phyloP scores from a whole-genome alignment of 2,888 invertebrate species.

The Lithodes maja region DNA sequence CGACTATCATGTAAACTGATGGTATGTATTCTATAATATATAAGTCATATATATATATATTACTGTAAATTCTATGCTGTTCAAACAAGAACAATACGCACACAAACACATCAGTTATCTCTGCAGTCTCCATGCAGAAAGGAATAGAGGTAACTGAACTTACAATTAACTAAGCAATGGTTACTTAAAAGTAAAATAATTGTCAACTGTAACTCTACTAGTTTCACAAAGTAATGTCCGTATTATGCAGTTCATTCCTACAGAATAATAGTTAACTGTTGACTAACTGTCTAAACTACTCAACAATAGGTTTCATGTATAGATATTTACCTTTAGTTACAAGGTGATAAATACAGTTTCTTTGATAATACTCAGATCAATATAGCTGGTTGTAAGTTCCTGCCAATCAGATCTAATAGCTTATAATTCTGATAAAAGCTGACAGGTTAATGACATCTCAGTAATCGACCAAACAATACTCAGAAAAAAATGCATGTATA shows the following conservation, averaged over 20 bases:
- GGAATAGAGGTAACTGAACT: background rate
- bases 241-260: background rate
- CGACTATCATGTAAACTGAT: constrained; percentile 1
- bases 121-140: constrained; percentile 3
- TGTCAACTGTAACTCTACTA: background rate
- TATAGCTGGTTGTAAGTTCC: background rate
- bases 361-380: constrained; percentile 1
- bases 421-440: background rate
- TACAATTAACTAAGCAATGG: background rate
- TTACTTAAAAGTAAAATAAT: background rate
- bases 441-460: background rate
- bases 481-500: background rate
- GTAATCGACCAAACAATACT: background rate
- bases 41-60: background rate
- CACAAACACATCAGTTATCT: constrained; percentile 12
- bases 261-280: background rate
- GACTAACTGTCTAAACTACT: background rate
- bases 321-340: background rate
- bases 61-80: too few relatives aligned
- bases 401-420: constrained; percentile 4
- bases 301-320: background rate
- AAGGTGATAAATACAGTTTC: background rate
- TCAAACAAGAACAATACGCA: too few relatives aligned
- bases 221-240: too few relatives aligned
- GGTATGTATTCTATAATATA: background rate